phyloP scores from a whole-genome alignment of 2,888 invertebrate species.

The Pseudococcus viburni region DNA sequence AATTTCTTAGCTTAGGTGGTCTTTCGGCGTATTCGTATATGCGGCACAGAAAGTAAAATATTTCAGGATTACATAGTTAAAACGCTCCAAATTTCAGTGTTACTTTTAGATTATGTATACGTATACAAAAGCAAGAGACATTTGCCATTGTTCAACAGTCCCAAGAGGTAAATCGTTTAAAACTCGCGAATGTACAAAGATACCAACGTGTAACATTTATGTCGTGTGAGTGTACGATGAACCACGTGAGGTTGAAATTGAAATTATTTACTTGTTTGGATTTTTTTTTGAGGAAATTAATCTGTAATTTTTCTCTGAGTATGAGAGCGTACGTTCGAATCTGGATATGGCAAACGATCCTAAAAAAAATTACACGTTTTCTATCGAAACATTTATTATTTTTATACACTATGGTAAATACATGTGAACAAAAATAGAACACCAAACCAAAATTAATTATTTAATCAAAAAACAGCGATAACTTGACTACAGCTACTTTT shows the following conservation, averaged over 20 bases:
- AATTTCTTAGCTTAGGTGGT: constrained; percentile 7
- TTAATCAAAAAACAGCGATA: too few species aligned
- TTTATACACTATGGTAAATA: too few species aligned
- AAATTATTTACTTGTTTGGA: background rate
- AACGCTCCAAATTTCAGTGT: constrained; percentile 11
- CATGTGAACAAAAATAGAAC: too few species aligned
- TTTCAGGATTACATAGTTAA: constrained; percentile 25
- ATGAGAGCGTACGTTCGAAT: too few species aligned
- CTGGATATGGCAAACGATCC: too few species aligned
- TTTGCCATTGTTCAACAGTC: constrained; percentile 15
- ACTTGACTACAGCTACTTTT: too few species aligned
- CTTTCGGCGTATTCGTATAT: background rate
- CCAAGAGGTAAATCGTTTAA: constrained; percentile 21
- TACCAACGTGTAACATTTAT: background rate
- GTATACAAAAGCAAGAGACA: constrained; percentile 16
- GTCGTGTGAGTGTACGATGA: background rate
- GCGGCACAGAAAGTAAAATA: background rate
- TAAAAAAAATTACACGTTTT: too few species aligned
- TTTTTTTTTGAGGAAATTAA: too few species aligned
- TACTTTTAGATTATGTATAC: constrained; percentile 16
- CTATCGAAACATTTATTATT: too few species aligned
- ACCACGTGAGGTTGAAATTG: background rate
- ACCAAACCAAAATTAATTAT: too few species aligned
- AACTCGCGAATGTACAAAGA: background rate
- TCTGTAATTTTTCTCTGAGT: too few species aligned